Evolutionary conservation across 2,888 invertebrate species (phyloP).

Genomic region (Tipula unca): DNA sequence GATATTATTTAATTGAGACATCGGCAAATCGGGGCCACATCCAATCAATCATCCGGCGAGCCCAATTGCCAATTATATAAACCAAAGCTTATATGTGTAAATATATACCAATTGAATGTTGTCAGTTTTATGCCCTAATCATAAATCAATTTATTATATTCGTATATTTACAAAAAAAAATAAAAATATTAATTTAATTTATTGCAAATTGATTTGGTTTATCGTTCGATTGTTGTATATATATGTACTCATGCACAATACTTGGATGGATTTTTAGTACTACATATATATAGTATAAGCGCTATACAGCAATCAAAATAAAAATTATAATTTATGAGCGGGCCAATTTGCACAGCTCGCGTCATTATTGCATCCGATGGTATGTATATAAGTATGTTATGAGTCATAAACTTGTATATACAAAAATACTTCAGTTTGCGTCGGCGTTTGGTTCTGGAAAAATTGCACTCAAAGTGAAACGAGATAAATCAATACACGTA

Average conservation of each 20-base stretch:
- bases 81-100: background rate
- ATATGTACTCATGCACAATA: background rate
- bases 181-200: background rate
- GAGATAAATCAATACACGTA: too few species aligned
- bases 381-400: background rate
- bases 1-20: background rate
- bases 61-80: background rate
- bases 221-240: background rate
- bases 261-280: background rate
- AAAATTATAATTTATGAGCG: background rate
- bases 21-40: background rate
- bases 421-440: too few species aligned
- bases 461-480: too few species aligned
- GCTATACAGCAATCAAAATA: background rate
- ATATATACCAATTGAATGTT: background rate
- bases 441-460: too few species aligned
- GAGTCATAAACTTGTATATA: background rate
- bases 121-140: background rate
- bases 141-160: background rate
- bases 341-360: background rate
- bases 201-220: constrained; percentile 8
- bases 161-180: background rate
- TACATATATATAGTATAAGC: too few species aligned
- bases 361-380: background rate
- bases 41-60: background rate